Base-by-base conservation (phyloP, 1,140 invertebrate genomes). In the Bicyclus anynana region DNA sequence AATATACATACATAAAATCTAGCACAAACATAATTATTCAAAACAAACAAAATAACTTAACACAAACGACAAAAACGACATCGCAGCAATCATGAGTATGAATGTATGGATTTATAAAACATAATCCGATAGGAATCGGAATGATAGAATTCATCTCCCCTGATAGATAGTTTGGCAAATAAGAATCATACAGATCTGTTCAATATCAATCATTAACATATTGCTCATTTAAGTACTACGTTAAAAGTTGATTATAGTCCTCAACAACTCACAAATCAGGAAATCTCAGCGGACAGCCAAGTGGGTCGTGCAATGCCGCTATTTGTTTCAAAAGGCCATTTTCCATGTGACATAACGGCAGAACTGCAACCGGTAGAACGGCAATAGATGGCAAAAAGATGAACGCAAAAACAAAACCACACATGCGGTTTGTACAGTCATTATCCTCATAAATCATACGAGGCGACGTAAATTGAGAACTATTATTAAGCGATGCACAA, bases 321-420 rank as follows among this genome's bases (percentile, higher is more conserved):
- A 62, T 49, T 53, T 33, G 49, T 52, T 59, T 48, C 49, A 59
- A 29, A 57, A 42, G 16, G 35, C 23, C 3, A 13, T 54, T 27
- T 49, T 57, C 50, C 46, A 40, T 57, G 46, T 66, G 52, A 52
- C 37, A 60, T 63, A 67, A 67, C 65, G 65, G 65, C 55, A 21
- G 23, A 53, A 52, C 48, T n/a, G 54, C 29, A 33, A 65, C 56
- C 53, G 56, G 65, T 64, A 62, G 52, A 46, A 47, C 59, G 27
- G 42, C 44, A 62, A 61, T 59, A 49, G 16, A 21, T 35, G 23
- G 29, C 49, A 40, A 40, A 40, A 35, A 14, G 1, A 38, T 38
- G 16, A 2, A 59, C 56, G 65, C 65, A 69, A 69, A 76, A 73
- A 69, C 60, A 52, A 62, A 49, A n/a, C n/a, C n/a, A n/a, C 26